Evolutionary conservation across 2,797 vertebrate species (phyloP), one percentile per base, ranked within the genome.

Genomic region (Molossus alvarezi): DNA sequence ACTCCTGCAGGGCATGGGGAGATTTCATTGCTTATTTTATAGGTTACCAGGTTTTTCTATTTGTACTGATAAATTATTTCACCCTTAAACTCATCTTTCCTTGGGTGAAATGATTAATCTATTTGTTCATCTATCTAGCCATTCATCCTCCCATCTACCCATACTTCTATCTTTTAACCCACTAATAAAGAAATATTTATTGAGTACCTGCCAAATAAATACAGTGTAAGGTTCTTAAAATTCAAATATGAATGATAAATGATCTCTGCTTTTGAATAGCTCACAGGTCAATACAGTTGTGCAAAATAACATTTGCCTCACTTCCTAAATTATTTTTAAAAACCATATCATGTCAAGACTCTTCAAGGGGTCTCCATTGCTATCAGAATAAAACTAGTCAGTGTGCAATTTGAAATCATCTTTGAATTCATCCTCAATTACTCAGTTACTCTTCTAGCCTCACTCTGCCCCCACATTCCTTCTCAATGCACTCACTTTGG

Each of bases 21-120:
- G 1, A 20, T 65, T 45, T 17, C 21, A 79, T 29, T 41, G 13
- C 17, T 29, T 69, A 55, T 71, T 87, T 94, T 55, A 57, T 17
- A 64, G 7, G 41, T 27, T 90, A 5, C 41, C 84, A 57, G 13
- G 0, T 67, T 85, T 67, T 33, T 85, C 11, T 51, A 25, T 11
- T 65, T 76, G 7, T 81, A 96, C 23, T 57, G 51, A 69, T 83
- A 81, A 80, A 58, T 92, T 89, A 90, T 83, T 91, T 91, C n/a
- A 94, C 25, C 6, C 48, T 27, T 27, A 37, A 85, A 41, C 6
- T 62, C 62, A 81, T 88, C 69, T 73, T 58, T 65, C 11, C 13
- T 45, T 11, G 21, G 12, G 11, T 53, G 1, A 7, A 88, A 55
- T 41, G 67, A 92, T 90, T 73, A 23, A 82, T 67, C 76, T 86